Conservation (phyloP, 2,888 invertebrate species). For the Lamproptera curius region DNA sequence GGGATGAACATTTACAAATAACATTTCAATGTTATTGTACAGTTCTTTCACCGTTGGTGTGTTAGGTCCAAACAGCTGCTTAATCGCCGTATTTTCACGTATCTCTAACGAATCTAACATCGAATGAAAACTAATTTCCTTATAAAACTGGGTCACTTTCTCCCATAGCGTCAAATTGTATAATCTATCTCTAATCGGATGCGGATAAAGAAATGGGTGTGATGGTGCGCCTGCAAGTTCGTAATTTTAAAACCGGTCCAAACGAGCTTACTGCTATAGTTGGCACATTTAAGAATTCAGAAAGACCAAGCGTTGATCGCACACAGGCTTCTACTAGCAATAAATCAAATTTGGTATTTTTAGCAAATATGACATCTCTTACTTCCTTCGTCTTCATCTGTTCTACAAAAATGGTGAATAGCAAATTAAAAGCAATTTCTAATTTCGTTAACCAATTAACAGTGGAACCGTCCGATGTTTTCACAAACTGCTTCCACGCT, state of each 20-base stretch:
- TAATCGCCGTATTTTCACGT: constrained; percentile 27
- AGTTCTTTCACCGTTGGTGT: constrained; percentile 30
- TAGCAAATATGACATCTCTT: constrained; percentile 29
- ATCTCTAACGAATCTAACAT: not conserved
- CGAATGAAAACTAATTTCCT: not conserved
- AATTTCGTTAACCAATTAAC: constrained; percentile 25
- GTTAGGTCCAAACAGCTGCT: constrained; percentile 27
- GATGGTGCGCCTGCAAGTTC: constrained; percentile 30
- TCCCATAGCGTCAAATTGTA: constrained; percentile 13
- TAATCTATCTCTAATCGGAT: constrained; percentile 10
- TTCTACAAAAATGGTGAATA: constrained; percentile 25
- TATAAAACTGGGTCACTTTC: not conserved
- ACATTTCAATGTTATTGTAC: constrained; percentile 37
- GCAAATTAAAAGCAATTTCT: constrained; percentile 7
- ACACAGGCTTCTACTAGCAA: constrained; percentile 28
- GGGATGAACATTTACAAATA: constrained; percentile 45
- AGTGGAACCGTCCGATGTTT: not conserved
- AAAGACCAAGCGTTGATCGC: constrained; percentile 23
- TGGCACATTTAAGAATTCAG: constrained; percentile 29
- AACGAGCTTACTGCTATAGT: constrained; percentile 37
- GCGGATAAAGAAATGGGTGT: constrained; percentile 34
- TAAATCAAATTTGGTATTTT: constrained; percentile 28
- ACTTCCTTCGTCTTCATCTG: constrained; percentile 32
- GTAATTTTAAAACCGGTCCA: constrained; percentile 30
- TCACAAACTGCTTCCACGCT: not conserved